These are phyloP conservation scores for Ptilorrhoa leucosticta DNA, from an alignment of 2,113 vertebrate species.

Conservation along the genomic window DNA sequence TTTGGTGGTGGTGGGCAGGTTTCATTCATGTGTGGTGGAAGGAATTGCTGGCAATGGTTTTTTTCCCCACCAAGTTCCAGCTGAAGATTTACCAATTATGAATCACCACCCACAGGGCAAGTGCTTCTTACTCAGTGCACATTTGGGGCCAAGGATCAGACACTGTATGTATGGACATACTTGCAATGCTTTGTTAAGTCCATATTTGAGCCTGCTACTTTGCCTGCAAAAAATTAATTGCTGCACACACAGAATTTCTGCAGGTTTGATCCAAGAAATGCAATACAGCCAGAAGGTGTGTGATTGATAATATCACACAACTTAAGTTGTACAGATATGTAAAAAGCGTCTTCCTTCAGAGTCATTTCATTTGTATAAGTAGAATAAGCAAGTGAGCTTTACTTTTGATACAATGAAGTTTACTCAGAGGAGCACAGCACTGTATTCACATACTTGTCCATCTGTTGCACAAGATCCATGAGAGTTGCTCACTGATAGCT, in stretches of 20 bases:
- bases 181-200: neutral
- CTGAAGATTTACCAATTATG: neutral
- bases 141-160: neutral
- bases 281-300: neutral
- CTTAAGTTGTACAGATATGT: neutral
- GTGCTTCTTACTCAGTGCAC: neutral
- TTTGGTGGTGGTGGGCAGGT: neutral
- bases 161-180: rapidly evolving
- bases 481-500: neutral
- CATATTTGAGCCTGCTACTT: neutral
- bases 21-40: neutral
- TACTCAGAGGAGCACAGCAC: neutral
- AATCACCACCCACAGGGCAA: neutral
- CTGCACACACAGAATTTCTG: neutral
- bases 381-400: neutral
- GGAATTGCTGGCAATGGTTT: neutral
- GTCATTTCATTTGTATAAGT: neutral
- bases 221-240: neutral
- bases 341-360: neutral
- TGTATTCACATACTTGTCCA: neutral
- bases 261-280: neutral
- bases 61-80: neutral
- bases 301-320: rapidly evolving
- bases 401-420: neutral
- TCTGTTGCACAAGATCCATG: neutral